A percentile compares a stretch with the other conserved stretches of the same genome.
Conservation (phyloP, 1,140 invertebrate species). For the Meloidogyne floridensis region DNA sequence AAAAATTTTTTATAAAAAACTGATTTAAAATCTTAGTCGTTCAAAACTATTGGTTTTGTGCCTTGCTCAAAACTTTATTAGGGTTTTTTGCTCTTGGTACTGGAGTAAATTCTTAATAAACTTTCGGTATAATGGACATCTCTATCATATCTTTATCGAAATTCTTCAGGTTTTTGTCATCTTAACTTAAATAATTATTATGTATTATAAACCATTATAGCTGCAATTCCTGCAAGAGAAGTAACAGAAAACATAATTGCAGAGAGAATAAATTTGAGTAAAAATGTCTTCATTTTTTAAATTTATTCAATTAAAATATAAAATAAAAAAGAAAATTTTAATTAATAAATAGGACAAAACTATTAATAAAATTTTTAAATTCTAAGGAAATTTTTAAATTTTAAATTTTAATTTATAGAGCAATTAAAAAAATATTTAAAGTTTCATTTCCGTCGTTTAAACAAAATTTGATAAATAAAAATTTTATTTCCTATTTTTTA, state of each 20-base stretch:
- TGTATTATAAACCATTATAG: constrained; percentile 52
- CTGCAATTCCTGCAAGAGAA: constrained; percentile 53
- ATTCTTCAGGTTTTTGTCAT: too few species aligned
- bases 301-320: not conserved
- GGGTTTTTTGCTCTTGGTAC: too few species aligned
- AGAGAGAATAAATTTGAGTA: constrained; percentile 52
- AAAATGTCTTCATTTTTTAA: constrained; percentile 35
- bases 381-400: too few species aligned
- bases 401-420: too few species aligned
- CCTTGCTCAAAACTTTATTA: too few species aligned
- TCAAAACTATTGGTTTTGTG: not conserved
- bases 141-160: not conserved
- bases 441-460: too few species aligned
- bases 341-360: not conserved
- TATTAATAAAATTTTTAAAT: not conserved
- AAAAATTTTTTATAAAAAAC: not conserved
- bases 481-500: too few species aligned
- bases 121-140: not conserved
- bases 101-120: too few species aligned
- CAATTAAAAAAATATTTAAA: too few species aligned
- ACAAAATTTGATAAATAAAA: too few species aligned
- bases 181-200: not conserved
- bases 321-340: not conserved
- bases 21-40: not conserved
- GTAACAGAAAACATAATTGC: constrained; percentile 58